These are phyloP conservation scores for Smittia sp. DNA, from an alignment of 2,888 invertebrate genomes.

Conservation along the genomic window DNA sequence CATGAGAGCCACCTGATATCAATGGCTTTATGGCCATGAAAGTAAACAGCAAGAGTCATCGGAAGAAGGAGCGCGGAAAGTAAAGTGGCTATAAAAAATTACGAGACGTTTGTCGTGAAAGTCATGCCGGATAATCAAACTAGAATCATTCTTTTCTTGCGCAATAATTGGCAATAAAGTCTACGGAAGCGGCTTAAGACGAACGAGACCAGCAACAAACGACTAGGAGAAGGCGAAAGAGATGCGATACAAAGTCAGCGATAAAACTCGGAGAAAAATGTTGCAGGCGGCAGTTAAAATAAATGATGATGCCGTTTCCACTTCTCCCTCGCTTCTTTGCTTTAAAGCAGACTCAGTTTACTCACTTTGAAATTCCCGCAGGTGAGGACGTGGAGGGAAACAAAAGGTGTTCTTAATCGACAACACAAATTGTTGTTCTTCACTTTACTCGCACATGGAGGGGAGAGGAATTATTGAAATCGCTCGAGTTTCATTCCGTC, in stretches of 20 bases:
- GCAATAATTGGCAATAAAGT: slow-evolving; percentile 29
- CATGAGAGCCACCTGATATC: slow-evolving; percentile 30
- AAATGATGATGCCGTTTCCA: slow-evolving; percentile 26
- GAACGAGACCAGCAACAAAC: background rate
- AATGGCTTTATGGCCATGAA: background rate
- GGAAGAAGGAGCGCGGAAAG: background rate
- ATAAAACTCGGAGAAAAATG: background rate
- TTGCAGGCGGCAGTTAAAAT: slow-evolving; percentile 22
- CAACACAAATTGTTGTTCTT: slow-evolving; percentile 32
- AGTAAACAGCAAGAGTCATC: slow-evolving; percentile 17
- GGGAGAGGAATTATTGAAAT: no score
- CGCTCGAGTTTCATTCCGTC: no score
- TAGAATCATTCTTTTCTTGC: slow-evolving; percentile 3
- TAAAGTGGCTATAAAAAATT: background rate
- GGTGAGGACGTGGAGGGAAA: background rate
- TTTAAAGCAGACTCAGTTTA: background rate
- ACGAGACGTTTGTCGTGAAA: background rate
- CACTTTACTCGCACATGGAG: background rate
- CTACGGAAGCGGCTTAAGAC: slow-evolving; percentile 1
- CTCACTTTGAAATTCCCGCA: background rate
- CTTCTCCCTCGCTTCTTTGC: background rate
- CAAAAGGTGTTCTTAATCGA: slow-evolving; percentile 31
- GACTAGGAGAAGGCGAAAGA: background rate
- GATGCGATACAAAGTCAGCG: slow-evolving; percentile 10
- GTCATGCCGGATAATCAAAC: background rate